Percentiles rank a stretch among this genome's conserved stretches.
Evolutionary conservation across 2,888 invertebrate species (phyloP).

Genomic region (Agrilus mali): DNA sequence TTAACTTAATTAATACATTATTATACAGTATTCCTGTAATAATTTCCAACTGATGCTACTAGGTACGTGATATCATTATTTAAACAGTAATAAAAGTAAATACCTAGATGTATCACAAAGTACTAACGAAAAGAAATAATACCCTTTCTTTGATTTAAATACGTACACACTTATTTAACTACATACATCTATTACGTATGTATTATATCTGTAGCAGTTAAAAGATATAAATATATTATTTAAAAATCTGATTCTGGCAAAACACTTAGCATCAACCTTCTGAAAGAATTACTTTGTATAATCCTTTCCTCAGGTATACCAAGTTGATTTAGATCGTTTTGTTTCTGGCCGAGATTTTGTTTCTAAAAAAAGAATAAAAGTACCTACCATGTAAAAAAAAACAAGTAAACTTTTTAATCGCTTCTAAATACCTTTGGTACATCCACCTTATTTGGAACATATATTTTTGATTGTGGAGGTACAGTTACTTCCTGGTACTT

Average conservation of each 20-base stretch:
- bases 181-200: too few species aligned
- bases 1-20: too few species aligned
- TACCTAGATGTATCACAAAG: too few species aligned
- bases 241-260: slow-evolving; percentile 57
- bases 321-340: slow-evolving; percentile 44
- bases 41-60: too few species aligned
- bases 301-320: slow-evolving; percentile 65
- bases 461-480: slow-evolving; percentile 65
- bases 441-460: slow-evolving; percentile 45
- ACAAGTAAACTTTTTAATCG: slow-evolving; percentile 20
- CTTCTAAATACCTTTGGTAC: slow-evolving; percentile 13
- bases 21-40: too few species aligned
- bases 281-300: slow-evolving; percentile 86
- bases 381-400: slow-evolving; percentile 7
- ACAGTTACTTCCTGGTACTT: slow-evolving; percentile 54
- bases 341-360: slow-evolving; percentile 14
- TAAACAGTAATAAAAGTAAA: too few species aligned
- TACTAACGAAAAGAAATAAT: too few species aligned
- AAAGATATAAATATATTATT: background rate
- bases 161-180: too few species aligned
- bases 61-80: too few species aligned
- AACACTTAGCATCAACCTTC: slow-evolving; percentile 84
- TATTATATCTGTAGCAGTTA: too few species aligned
- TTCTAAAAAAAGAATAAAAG: slow-evolving; percentile 23
- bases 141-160: too few species aligned